Percentiles rank a stretch among this genome's conserved stretches.
These are phyloP conservation scores for Caenorhabditis macrosperma DNA, from an alignment of 2,888 invertebrate genomes.

Conservation along the genomic window DNA sequence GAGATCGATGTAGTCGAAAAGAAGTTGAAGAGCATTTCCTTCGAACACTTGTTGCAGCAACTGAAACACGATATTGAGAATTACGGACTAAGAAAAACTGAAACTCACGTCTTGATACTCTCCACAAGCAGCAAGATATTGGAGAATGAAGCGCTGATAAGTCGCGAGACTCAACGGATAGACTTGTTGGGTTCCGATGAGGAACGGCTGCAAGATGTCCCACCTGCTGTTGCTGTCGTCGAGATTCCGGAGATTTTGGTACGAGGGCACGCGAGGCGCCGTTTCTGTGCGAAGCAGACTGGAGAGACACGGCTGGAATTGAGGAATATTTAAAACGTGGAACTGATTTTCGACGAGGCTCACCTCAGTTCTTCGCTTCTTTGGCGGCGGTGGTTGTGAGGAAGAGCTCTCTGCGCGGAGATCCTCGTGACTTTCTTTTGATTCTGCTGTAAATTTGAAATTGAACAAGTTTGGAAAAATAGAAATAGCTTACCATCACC, in stretches of 20 bases:
- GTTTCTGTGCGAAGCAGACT: constrained; percentile 2
- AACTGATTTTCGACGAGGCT: neutral
- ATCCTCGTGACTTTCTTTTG: neutral
- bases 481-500: too few species aligned
- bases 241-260: constrained; percentile 57
- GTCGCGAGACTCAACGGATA: constrained; percentile 92
- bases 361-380: constrained; percentile 54
- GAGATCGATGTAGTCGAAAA: constrained; percentile 92
- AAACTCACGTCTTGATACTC: constrained; percentile 88
- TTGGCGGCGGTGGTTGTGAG: constrained; percentile 52
- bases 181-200: constrained; percentile 89
- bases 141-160: constrained; percentile 91
- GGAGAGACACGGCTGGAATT: constrained; percentile 22
- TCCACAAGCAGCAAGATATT: constrained; percentile 96
- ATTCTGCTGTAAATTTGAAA: too few species aligned
- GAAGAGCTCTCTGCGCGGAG: neutral
- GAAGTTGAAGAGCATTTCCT: constrained; percentile 89
- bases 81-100: too few species aligned
- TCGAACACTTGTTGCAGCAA: constrained; percentile 94
- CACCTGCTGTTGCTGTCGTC: constrained; percentile 85
- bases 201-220: constrained; percentile 90
- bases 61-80: too few species aligned
- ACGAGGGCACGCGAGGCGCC: constrained; percentile 36
- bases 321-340: too few species aligned
- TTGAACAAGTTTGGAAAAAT: too few species aligned